Evolutionary conservation across 2,888 invertebrate species (phyloP).

Genomic region (Trisateles emortualis): DNA sequence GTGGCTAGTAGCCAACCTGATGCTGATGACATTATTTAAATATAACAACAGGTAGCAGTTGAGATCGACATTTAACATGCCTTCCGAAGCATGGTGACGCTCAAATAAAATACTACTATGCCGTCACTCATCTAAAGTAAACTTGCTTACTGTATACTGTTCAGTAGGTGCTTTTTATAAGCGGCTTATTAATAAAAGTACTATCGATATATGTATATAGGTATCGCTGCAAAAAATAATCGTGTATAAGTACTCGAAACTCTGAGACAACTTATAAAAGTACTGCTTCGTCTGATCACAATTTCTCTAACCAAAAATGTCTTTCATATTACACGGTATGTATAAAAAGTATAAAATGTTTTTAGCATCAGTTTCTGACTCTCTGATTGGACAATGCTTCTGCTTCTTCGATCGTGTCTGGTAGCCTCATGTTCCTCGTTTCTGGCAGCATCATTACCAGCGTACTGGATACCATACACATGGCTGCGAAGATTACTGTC

Average conservation of each 20-base stretch:
- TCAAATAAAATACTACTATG: too few relatives aligned
- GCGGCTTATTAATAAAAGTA: too few relatives aligned
- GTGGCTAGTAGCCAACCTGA: too few relatives aligned
- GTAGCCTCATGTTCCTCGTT: conserved; percentile 88
- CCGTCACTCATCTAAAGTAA: too few relatives aligned
- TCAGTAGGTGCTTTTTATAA: too few relatives aligned
- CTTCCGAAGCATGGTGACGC: too few relatives aligned
- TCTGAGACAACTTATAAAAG: background rate
- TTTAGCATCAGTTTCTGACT: conserved; percentile 54
- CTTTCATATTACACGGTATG: conserved; percentile 5
- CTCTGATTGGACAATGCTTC: conserved; percentile 79
- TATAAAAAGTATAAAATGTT: background rate
- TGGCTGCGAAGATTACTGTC: conserved; percentile 88
- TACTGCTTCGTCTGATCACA: conserved; percentile 5
- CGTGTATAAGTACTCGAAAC: background rate
- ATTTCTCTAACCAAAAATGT: conserved; percentile 7
- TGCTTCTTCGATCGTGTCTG: conserved; percentile 90
- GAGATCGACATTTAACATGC: too few relatives aligned
- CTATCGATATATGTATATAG: too few relatives aligned
- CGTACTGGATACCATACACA: conserved; percentile 88
- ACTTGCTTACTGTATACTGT: too few relatives aligned
- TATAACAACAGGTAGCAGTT: too few relatives aligned
- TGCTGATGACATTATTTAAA: too few relatives aligned
- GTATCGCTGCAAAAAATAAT: background rate
- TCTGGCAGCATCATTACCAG: conserved; percentile 90